phyloP scores from a whole-genome alignment of 2,113 vertebrate species.

The Lipotes vexillifer region DNA sequence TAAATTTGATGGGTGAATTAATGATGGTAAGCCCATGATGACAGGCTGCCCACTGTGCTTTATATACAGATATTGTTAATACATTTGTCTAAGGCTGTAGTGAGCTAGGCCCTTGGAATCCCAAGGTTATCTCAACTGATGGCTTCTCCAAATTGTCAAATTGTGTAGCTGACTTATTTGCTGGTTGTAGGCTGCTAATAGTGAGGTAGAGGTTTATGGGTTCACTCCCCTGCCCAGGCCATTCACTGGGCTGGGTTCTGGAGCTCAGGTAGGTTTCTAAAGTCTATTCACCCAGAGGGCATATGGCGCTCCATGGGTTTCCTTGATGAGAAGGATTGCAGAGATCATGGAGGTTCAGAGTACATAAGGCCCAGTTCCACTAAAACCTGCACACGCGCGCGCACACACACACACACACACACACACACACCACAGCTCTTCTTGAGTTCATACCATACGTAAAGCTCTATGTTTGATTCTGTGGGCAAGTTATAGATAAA shows the following conservation, averaged over 20 bases:
- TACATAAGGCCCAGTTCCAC: background rate
- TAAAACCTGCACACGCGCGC: background rate
- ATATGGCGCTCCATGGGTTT: background rate
- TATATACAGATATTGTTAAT: background rate
- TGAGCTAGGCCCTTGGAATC: background rate
- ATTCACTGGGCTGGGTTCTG: background rate
- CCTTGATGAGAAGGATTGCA: background rate
- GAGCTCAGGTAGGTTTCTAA: background rate
- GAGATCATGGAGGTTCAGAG: background rate
- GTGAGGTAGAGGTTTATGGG: background rate
- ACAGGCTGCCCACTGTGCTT: background rate
- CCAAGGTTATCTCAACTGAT: conserved; percentile 7
- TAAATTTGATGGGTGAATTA: conserved; percentile 42
- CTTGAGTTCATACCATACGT: background rate
- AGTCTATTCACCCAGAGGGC: background rate
- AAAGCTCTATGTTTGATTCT: background rate
- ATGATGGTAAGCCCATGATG: conserved; percentile 8
- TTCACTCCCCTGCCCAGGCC: background rate
- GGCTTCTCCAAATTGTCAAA: background rate
- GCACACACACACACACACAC: background rate
- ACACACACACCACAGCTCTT: background rate
- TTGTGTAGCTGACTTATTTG: background rate
- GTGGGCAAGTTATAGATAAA: background rate
- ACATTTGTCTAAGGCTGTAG: background rate
- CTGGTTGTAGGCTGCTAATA: background rate